These are phyloP conservation scores for Anoplopoma fimbria DNA, from an alignment of 2,113 vertebrate genomes.

Conservation along the genomic window DNA sequence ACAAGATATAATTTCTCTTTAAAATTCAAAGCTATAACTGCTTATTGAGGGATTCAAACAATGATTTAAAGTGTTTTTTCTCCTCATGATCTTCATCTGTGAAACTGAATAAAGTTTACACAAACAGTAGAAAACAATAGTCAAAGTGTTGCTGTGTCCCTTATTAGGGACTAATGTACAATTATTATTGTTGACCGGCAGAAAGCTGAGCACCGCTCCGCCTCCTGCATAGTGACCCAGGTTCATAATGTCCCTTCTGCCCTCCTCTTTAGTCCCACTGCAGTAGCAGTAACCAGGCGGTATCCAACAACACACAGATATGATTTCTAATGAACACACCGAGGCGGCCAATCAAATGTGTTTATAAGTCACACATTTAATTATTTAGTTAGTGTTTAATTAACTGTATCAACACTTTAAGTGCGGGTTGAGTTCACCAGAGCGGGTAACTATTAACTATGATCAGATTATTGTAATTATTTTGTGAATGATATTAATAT, in stretches of 20 bases:
- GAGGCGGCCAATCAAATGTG: slow-evolving; percentile 27
- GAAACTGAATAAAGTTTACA: background rate
- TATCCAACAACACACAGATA: slow-evolving; percentile 69
- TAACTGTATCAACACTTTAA: background rate
- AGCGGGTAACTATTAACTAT: background rate
- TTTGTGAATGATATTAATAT: background rate
- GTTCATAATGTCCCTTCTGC: slow-evolving; percentile 42
- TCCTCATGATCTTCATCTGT: background rate
- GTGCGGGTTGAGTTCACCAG: background rate
- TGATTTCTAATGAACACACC: slow-evolving; percentile 53
- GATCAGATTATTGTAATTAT: background rate
- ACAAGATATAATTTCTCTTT: background rate
- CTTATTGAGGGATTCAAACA: background rate
- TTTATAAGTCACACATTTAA: slow-evolving; percentile 46
- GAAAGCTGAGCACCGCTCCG: slow-evolving; percentile 43
- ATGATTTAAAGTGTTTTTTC: background rate
- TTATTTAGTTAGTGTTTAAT: slow-evolving; percentile 26
- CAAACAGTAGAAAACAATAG: background rate
- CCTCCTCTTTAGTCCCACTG: slow-evolving; percentile 34
- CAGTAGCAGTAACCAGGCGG: slow-evolving; percentile 47
- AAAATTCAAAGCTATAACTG: background rate
- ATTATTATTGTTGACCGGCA: slow-evolving; percentile 23
- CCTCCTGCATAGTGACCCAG: slow-evolving; percentile 21
- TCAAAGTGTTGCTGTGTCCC: background rate
- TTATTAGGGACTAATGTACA: background rate